phyloP scores from a whole-genome alignment of 1,140 invertebrate species.

The Ladona fulva region DNA sequence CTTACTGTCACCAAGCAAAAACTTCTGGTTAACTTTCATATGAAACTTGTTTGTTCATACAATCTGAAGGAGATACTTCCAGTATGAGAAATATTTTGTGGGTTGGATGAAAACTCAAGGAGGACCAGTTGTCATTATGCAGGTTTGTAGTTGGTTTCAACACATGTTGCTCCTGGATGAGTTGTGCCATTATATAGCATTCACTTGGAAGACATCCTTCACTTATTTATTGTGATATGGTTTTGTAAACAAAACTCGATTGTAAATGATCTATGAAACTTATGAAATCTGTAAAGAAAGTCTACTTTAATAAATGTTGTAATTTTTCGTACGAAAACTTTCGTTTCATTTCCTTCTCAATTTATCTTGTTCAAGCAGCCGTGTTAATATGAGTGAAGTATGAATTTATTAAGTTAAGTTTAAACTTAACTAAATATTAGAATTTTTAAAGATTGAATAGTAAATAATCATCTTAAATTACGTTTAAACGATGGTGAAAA shows the following conservation, averaged over 20 bases:
- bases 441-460: no score
- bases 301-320: conserved; percentile 10
- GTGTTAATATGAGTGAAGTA: no score
- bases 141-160: not conserved
- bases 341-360: not conserved
- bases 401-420: no score
- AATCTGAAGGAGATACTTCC: no score
- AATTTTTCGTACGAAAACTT: not conserved
- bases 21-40: no score
- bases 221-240: conserved; percentile 10
- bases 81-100: no score
- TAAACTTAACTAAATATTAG: no score
- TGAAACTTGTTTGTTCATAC: no score
- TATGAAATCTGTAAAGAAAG: not conserved
- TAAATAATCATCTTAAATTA: not conserved
- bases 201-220: not conserved
- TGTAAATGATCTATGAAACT: not conserved
- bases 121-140: not conserved
- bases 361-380: no score
- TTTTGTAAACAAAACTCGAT: conserved; percentile 5
- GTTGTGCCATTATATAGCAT: not conserved
- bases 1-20: not conserved
- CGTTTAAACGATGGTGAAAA: not conserved
- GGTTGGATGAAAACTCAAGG: no score
- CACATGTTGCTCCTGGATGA: not conserved